Evolutionary conservation across 2,113 vertebrate species (phyloP), one percentile per base, ranked within the genome.

Genomic region (Lipotes vexillifer): DNA sequence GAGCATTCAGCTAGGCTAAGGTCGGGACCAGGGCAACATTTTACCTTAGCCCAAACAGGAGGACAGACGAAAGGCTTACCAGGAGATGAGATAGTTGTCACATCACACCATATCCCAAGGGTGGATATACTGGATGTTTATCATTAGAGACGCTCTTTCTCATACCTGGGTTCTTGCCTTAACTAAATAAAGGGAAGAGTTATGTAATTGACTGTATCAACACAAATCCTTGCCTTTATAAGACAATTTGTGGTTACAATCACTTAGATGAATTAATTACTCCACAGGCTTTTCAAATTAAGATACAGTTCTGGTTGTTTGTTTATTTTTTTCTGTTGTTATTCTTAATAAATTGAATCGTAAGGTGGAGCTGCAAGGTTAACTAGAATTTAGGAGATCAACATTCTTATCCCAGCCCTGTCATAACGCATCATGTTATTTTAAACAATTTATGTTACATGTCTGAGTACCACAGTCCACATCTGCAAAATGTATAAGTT

Each of bases 321-420:
- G 88, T 82, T 75, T 85, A 17, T 46, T 3, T 31, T 9, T 8
- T 87, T 63, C 29, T 78, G 6, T 44, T 92, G 17, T 87, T n/a
- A 55, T 89, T 83, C 55, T 72, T 71, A 75, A 21, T 77, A 68
- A 78, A n/a, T 49, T 89, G 18, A 81, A 81, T 69, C 89, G 25
- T 63, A 29, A 88, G 2, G 12, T 44, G 49, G 21, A 12, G 10
- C 25, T 66, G 18, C 23, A 61, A 78, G 31, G 5, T 75, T 69
- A 46, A 55, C 12, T n/a, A 31, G 41, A 80, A 61, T 72, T 78
- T 63, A 78, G 25, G 31, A 83, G 29, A 74, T 75, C 33, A 38
- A 4, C 18, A 1, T 52, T n/a, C 44, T 82, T 96, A 65, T 49
- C 36, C 15, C 13, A 71, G 44, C 15, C 68, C 27, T 92, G 4